Percentiles rank a stretch among this genome's conserved stretches.
These are phyloP conservation scores for Bellardia pandia DNA, from an alignment of 2,888 invertebrate genomes.

Conservation along the genomic window DNA sequence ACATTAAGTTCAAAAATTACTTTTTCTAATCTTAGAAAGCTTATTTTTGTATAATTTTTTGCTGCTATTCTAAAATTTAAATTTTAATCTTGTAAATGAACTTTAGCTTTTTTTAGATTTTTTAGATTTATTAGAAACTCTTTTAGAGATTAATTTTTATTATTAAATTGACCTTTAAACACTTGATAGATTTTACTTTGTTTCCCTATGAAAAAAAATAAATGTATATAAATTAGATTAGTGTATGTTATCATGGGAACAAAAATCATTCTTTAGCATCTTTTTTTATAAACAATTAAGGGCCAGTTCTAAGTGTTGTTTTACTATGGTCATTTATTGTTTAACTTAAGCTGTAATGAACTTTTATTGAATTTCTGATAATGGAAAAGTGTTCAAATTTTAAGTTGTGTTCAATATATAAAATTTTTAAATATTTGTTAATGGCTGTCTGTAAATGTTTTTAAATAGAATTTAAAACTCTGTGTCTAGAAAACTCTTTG, in stretches of 20 bases:
- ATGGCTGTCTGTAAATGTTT: too few species aligned
- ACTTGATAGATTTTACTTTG: conserved; percentile 19
- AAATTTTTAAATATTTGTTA: too few species aligned
- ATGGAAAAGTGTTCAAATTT: neutral
- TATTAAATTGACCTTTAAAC: conserved; percentile 38
- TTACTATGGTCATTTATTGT: neutral
- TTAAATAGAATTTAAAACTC: too few species aligned
- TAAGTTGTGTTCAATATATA: too few species aligned
- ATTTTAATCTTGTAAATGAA: conserved; percentile 1
- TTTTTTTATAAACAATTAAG: neutral
- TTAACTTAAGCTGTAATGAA: neutral
- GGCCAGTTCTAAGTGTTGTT: neutral
- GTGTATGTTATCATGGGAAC: conserved; percentile 29
- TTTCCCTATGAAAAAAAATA: neutral
- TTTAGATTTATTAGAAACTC: conserved; percentile 25
- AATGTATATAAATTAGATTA: neutral
- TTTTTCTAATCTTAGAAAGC: conserved; percentile 7
- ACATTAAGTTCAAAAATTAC: neutral
- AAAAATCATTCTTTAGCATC: neutral
- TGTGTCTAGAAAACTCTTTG: too few species aligned
- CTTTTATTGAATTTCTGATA: neutral
- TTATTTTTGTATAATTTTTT: neutral
- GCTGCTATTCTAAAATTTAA: neutral
- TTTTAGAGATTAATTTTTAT: conserved; percentile 60
- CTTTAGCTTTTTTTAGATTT: conserved; percentile 11